Conservation (phyloP, 2,797 vertebrate species). For the Euphonia xanthogaster region DNA sequence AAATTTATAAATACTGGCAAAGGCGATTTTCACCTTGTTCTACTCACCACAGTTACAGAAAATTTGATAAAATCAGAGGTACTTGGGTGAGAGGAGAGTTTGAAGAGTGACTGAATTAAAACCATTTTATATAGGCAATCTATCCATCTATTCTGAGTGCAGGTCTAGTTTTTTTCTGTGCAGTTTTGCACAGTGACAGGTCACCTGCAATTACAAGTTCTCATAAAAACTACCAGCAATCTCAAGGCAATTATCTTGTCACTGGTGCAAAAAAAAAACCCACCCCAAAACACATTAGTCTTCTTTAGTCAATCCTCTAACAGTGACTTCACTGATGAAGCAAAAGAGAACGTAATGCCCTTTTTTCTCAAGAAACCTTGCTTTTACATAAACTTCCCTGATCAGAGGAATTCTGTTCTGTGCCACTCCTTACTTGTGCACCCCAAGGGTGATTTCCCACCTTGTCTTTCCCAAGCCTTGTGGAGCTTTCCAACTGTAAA, state of each 20-base stretch:
- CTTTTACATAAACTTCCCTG: not conserved
- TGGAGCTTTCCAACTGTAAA: not conserved
- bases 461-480: not conserved
- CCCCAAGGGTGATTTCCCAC: not conserved
- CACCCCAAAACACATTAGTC: accelerated
- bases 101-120: not conserved
- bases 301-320: not conserved
- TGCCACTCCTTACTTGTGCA: not conserved
- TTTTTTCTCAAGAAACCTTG: not conserved
- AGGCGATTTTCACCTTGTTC: not conserved
- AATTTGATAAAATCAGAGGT: not conserved
- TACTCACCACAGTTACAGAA: not conserved
- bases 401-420: not conserved
- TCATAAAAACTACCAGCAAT: not conserved
- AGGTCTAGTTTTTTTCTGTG: not conserved
- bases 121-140: not conserved
- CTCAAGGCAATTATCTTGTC: not conserved
- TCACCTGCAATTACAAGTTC: not conserved
- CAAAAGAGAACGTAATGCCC: not conserved
- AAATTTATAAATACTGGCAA: not conserved
- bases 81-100: not conserved
- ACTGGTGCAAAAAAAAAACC: not conserved
- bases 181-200: not conserved
- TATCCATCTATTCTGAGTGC: not conserved
- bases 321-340: not conserved